Base-by-base conservation (phyloP, 1,140 invertebrate genomes). In the Acromyrmex heyeri region DNA sequence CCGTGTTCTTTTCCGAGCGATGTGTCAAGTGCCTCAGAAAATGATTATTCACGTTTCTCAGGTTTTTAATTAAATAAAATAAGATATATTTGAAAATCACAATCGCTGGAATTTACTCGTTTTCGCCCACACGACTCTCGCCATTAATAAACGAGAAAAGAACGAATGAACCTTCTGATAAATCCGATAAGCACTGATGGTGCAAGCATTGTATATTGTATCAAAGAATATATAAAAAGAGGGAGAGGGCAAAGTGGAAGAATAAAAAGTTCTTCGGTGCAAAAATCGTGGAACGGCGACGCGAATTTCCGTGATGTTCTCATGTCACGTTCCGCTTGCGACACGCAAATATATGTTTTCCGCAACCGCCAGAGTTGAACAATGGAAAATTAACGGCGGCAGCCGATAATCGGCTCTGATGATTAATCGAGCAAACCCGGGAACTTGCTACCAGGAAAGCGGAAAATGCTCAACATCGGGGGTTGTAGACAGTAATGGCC, bases 381-480 rank as follows among this genome's bases (percentile, higher is more conserved):
- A 34, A n/a, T 34, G 72, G 64, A 48, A 44, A 69, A 88, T 83
- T 77, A 55, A 55, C 50, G 30, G 48, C 50, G 50, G 27, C 57
- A n/a, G 5, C 67, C 34, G 21, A 53, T 76, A 90, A 87, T 90
- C 89, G 78, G 14, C 62, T 55, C 57, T 16, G 57, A 78, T 70
- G 89, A 88, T 90, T 86, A 91, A 86, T 79, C 53, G 64, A 48
- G 53, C 61, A 44, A 44, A 44, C 61, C 57, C 14, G 61, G 57
- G 69, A 79, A 76, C 38, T 85, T 53, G 59, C 76, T 78, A 77
- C 24, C 67, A 83, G 24, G 12, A 53, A 57, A 44, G 3, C 50
- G 59, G 67, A 85, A 75, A 78, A 55, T 73, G 88, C 27, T 81
- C 61, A 89, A 89, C 16, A 50, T 38, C 38, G 27, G 12, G n/a